Evolutionary conservation across 2,888 invertebrate species (phyloP), one percentile per base, ranked within the genome.

Genomic region (Pterobdella sp.): DNA sequence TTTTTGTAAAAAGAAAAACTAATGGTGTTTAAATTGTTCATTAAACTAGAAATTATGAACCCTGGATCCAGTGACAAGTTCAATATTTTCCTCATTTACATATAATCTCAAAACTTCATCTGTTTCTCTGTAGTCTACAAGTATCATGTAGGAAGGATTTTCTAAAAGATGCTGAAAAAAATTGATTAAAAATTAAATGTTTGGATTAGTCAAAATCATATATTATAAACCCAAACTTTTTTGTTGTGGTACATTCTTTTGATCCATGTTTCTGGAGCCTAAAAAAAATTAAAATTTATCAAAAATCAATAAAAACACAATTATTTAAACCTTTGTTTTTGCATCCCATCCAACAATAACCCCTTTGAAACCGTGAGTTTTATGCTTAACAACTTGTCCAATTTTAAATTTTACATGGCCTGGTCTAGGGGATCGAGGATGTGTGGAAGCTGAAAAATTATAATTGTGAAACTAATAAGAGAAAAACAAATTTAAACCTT

Each of bases 291-390:
- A 32, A 69, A 68, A 69, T 1, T 7, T 67, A n/a, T n/a, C n/a
- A n/a, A n/a, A n/a, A n/a, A n/a, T n/a, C n/a, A n/a, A n/a, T n/a
- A n/a, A n/a, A n/a, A 65, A 32, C 22, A 31, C 26, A 14, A 31
- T 26, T 68, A 2, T 7, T 26, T 78, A 75, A 76, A 84, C 84
- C 78, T 79, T 82, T 3, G 85, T 85, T 52, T 77, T 77, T 72
- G 80, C 79, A 79, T 87, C 87, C 87, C 87, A 87, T 52, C 86
- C 87, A 56, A 87, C 80, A 68, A 87, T 84, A 18, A 87, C 86
- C 1, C 85, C 87, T 75, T 84, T 78, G 75, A 85, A 86, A 34
- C 84, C 84, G 79, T 82, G 83, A 7, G 77, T 76, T 76, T 83
- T 84, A 75, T 86, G 86, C 74, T 79, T 78, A 52, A 87, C 81